phyloP scores from a whole-genome alignment of 2,113 vertebrate genomes.

The Ondatra zibethicus region DNA sequence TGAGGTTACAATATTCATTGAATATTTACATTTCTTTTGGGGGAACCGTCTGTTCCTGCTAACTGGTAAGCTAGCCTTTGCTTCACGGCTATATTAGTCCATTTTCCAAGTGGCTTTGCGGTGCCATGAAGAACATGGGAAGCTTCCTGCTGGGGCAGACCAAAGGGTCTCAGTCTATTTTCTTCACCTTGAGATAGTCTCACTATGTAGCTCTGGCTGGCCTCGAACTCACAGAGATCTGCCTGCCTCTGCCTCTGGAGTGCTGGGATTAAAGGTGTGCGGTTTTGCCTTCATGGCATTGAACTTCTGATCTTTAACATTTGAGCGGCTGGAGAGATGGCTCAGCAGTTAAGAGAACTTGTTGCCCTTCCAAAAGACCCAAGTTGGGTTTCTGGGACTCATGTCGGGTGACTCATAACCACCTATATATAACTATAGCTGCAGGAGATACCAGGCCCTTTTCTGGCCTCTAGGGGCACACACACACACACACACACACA shows the following conservation, averaged over 20 bases:
- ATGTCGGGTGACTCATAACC: not conserved
- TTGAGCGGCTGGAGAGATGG: not conserved
- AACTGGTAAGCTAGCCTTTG: not conserved
- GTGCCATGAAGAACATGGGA: not conserved
- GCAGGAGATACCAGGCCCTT: not conserved
- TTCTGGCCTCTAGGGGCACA: not conserved
- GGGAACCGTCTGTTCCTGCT: not conserved
- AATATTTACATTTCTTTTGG: not conserved
- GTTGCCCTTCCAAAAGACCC: not conserved
- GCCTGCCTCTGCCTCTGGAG: not conserved
- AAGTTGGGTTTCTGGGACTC: not conserved
- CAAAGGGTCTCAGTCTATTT: not conserved
- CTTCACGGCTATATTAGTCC: not conserved
- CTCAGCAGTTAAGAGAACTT: not conserved
- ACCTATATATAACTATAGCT: not conserved
- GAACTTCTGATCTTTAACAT: not conserved
- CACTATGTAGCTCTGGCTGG: not conserved
- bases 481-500: not conserved
- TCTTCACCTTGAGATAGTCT: not conserved
- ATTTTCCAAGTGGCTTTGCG: not conserved
- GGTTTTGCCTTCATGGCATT: not conserved
- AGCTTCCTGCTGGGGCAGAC: not conserved
- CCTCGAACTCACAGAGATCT: not conserved
- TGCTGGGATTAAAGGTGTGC: not conserved
- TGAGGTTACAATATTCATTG: not conserved